Conservation (phyloP, 2,797 vertebrate species). For the Erithacus rubecula region DNA sequence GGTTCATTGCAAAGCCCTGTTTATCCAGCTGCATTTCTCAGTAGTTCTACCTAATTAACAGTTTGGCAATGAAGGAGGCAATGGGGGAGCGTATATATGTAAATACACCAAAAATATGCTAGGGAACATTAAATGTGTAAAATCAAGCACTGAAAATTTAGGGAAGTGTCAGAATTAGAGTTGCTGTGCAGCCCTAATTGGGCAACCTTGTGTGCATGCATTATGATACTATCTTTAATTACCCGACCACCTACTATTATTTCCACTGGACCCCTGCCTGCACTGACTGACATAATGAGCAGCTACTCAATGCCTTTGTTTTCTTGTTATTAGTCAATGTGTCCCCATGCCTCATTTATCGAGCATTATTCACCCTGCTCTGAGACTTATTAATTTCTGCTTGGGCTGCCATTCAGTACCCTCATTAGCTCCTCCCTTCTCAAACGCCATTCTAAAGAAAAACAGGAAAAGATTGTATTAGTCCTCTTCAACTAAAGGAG, state of each 20-base stretch:
- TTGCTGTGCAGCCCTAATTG: constrained; percentile 54
- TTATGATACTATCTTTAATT: constrained; percentile 55
- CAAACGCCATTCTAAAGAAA: background rate
- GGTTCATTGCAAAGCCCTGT: constrained; percentile 26
- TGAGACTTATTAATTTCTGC: constrained; percentile 44
- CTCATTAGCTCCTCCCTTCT: background rate
- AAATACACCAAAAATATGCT: constrained; percentile 56
- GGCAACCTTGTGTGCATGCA: constrained; percentile 33
- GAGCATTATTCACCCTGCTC: background rate
- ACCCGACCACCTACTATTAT: constrained; percentile 47
- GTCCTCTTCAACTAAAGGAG: background rate
- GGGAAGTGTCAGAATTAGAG: constrained; percentile 49
- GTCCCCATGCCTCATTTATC: constrained; percentile 43
- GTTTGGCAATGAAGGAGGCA: constrained; percentile 43
- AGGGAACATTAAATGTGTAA: constrained; percentile 44
- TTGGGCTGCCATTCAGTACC: background rate
- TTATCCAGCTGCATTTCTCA: constrained; percentile 36
- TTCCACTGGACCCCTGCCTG: constrained; percentile 54
- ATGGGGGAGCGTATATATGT: constrained; percentile 51
- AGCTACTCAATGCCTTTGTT: constrained; percentile 56
- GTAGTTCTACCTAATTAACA: constrained; percentile 52
- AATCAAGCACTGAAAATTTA: constrained; percentile 43
- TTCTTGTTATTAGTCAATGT: constrained; percentile 44
- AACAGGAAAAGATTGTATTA: background rate
- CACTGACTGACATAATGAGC: constrained; percentile 52